Evolutionary conservation across 92 coral and sea anemone genomes (phyloP).

Genomic region (Heteractis magnifica): DNA sequence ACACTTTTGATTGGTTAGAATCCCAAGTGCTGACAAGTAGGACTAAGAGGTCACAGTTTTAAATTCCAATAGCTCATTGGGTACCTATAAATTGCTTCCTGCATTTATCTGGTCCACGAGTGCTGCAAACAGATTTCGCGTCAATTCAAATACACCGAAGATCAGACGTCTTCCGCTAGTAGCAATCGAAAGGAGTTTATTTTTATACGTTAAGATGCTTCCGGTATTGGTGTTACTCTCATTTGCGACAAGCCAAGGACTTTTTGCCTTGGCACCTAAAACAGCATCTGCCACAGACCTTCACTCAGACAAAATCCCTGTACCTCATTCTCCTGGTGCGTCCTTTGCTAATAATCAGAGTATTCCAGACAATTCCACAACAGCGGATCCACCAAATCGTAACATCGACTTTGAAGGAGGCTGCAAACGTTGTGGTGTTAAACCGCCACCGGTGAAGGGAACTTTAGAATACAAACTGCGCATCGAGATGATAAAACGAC

Average conservation of each 20-base stretch:
- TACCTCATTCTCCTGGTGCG: conserved; percentile 8
- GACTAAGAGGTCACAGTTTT: conserved; percentile 36
- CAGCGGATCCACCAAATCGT: neutral
- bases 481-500: conserved; percentile 54
- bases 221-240: conserved; percentile 28
- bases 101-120: conserved; percentile 64
- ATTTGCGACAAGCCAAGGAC: conserved; percentile 29
- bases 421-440: conserved; percentile 37
- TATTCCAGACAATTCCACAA: conserved; percentile 5
- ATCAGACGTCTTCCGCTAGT: conserved; percentile 47
- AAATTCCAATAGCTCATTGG: conserved; percentile 52
- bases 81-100: conserved; percentile 51
- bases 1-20: conserved; percentile 29
- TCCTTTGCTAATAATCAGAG: conserved; percentile 24
- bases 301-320: neutral
- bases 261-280: neutral
- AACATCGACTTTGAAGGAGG: conserved; percentile 8
- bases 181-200: conserved; percentile 14
- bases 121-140: conserved; percentile 65
- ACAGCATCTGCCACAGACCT: conserved; percentile 17
- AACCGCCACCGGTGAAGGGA: conserved; percentile 26
- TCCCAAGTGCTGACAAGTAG: conserved; percentile 30
- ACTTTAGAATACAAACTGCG: conserved; percentile 42
- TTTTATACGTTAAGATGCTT: conserved; percentile 19
- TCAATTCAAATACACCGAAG: conserved; percentile 46